Conservation (phyloP, 1,140 invertebrate genomes). For the Ceratosolen fusciceps region DNA sequence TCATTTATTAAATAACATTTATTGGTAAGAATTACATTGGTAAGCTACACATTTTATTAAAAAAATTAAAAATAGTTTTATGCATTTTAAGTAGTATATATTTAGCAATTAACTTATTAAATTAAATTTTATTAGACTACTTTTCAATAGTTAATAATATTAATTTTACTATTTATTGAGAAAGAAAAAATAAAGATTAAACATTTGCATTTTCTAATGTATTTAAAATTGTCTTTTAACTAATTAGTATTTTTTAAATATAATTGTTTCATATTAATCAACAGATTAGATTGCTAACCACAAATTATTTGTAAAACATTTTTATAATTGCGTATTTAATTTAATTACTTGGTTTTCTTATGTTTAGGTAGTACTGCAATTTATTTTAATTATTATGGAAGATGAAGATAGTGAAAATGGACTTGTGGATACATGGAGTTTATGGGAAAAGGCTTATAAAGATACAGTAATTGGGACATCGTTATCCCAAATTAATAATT, state of each 20-base stretch:
- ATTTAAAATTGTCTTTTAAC: conserved; percentile 46
- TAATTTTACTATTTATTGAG: too few relatives aligned
- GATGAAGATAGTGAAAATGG: conserved; percentile 68
- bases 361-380: conserved; percentile 51
- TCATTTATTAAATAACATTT: too few relatives aligned
- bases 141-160: too few relatives aligned
- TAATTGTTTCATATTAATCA: not conserved
- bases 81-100: not conserved
- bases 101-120: not conserved
- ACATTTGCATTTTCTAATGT: conserved; percentile 28
- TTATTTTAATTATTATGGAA: conserved; percentile 65
- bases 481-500: conserved; percentile 57
- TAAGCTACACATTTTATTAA: too few relatives aligned
- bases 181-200: conserved; percentile 25
- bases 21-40: too few relatives aligned
- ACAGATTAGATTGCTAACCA: not conserved
- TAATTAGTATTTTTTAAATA: conserved; percentile 18
- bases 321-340: too few relatives aligned
- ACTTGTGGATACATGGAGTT: conserved; percentile 61
- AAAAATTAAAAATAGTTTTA: too few relatives aligned
- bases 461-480: conserved; percentile 56
- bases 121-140: not conserved
- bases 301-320: conserved; percentile 34
- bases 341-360: conserved; percentile 17
- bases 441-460: conserved; percentile 60